These are phyloP conservation scores for Drosophila asahinai DNA, from an alignment of 1,140 invertebrate species.

Conservation along the genomic window DNA sequence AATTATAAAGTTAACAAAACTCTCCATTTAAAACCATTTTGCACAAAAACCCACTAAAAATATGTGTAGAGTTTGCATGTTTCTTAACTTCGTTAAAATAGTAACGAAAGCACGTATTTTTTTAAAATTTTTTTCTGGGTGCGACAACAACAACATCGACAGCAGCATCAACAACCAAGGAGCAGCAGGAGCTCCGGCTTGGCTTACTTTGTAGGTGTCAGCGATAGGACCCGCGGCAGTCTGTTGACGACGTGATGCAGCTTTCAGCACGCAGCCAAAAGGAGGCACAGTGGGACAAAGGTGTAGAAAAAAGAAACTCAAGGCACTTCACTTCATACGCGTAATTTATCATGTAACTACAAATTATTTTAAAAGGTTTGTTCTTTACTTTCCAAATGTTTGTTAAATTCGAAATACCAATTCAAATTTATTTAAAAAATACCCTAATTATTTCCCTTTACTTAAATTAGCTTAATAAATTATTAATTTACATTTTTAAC, in stretches of 20 bases:
- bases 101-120: no score
- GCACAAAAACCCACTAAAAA: background rate
- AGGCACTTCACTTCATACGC: no score
- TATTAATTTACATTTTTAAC: background rate
- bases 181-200: conserved; percentile 32
- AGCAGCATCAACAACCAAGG: conserved; percentile 26
- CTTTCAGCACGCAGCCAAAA: conserved; percentile 24
- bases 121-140: background rate
- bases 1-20: background rate
- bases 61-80: background rate
- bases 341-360: no score
- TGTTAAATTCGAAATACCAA: background rate
- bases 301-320: no score
- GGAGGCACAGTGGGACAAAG: conserved; percentile 17
- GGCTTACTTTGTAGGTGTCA: conserved; percentile 62
- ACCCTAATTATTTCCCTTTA: background rate
- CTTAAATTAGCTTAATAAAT: background rate
- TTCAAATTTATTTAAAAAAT: no score
- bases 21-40: background rate
- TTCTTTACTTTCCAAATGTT: background rate
- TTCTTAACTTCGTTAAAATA: background rate
- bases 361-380: no score
- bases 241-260: conserved; percentile 54
- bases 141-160: background rate
- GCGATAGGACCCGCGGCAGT: conserved; percentile 52